These are phyloP conservation scores for Passer domesticus DNA, from an alignment of 2,113 vertebrate genomes.

Conservation along the genomic window DNA sequence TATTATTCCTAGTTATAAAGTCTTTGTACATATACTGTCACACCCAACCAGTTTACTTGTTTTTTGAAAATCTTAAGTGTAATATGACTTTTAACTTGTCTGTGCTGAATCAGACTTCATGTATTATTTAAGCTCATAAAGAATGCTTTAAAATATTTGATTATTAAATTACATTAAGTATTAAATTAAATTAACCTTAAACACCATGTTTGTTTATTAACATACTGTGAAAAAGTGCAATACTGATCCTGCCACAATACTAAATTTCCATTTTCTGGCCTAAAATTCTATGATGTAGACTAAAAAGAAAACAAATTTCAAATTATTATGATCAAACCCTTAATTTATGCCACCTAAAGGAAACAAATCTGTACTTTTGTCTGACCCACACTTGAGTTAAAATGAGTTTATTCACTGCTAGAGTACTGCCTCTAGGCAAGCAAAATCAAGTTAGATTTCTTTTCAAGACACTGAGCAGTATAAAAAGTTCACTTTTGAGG, in stretches of 20 bases:
- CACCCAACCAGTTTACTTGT: background rate
- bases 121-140: background rate
- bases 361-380: conserved; percentile 82
- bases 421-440: conserved; percentile 57
- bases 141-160: background rate
- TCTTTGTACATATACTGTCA: conserved; percentile 2
- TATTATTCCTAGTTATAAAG: conserved; percentile 37
- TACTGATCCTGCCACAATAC: background rate
- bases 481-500: conserved; percentile 58
- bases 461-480: conserved; percentile 77
- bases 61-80: background rate
- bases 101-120: background rate
- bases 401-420: conserved; percentile 67
- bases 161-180: no score
- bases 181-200: background rate
- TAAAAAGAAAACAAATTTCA: background rate
- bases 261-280: background rate
- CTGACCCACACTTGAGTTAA: conserved; percentile 77
- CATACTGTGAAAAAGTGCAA: background rate
- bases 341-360: conserved; percentile 65
- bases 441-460: conserved; percentile 59
- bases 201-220: conserved; percentile 5
- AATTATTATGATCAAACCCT: conserved; percentile 1
- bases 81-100: conserved; percentile 25
- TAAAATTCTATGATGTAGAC: background rate